Base-by-base conservation (phyloP, 2,888 invertebrate genomes). In the Polymixis lichenea region DNA sequence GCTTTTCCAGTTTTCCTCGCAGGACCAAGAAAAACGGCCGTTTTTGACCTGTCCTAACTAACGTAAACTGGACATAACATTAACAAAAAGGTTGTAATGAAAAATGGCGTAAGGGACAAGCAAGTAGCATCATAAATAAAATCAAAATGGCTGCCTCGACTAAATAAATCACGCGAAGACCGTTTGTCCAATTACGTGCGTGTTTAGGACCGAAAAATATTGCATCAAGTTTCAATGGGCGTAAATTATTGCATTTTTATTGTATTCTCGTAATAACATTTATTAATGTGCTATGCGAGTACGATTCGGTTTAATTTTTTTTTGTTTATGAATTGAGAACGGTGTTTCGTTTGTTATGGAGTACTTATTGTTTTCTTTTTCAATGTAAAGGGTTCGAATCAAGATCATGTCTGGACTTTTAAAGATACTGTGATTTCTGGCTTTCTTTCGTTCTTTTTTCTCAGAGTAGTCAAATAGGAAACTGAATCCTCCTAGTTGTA, bases 151-250 rank as follows among this genome's bases (percentile, higher is more conserved):
- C 49, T 46, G 64, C 58, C 56, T 17, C 61, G 51, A 71, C 56
- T 15, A 55, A 65, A 83, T 86, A 86, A 86, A 87, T 87, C 87
- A 87, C 53, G 60, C 32, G 55, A 73, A 65, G 58, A 72, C 70
- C 76, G 82, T 78, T 79, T 77, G 61, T 75, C 55, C 80, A 85
- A 87, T 86, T 80, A 87, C 72, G 53, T 70, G 64, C 74, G 69
- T 78, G 72, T 83, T 83, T 85, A 75, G 77, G 72, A 77, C 72
- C 82, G 71, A 78, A 85, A 86, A 78, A 83, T 86, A 88, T 83
- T 87, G 83, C 80, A 75, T 73, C 76, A 79, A 78, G 49, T 80
- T 83, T 78, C 66, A 77, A 74, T 77, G 69, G 70, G 69, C 69
- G 75, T 83, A 76, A 88, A 80, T 80, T 86, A 85, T 85, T 86